A percentile compares a stretch with the other conserved stretches of the same genome.
Evolutionary conservation across 2,888 invertebrate species (phyloP).

Genomic region (Anthrax anthrax): DNA sequence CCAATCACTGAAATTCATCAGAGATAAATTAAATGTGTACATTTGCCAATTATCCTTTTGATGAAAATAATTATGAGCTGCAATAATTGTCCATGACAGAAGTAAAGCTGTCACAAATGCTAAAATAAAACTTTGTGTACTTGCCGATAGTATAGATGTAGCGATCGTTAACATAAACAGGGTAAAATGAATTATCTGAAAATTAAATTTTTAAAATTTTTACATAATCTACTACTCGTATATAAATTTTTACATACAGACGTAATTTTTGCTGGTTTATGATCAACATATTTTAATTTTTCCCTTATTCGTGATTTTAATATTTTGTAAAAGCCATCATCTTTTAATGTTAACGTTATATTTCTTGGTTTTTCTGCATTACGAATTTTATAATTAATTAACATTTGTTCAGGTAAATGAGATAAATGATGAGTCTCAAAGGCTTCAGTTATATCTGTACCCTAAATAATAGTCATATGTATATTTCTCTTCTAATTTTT

Average conservation of each 20-base stretch:
- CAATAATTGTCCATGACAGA: slow-evolving; percentile 43
- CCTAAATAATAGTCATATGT: too few species aligned
- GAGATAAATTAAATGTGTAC: slow-evolving; percentile 57
- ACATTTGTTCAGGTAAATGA: slow-evolving; percentile 39
- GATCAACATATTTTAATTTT: slow-evolving; percentile 40
- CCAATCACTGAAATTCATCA: slow-evolving; percentile 50
- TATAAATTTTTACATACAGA: background rate
- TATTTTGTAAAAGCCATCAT: slow-evolving; percentile 59
- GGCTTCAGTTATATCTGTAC: slow-evolving; percentile 67
- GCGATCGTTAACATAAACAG: slow-evolving; percentile 29
- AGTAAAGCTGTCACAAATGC: slow-evolving; percentile 39
- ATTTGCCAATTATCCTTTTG: slow-evolving; percentile 61
- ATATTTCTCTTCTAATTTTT: too few species aligned
- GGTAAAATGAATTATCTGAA: slow-evolving; percentile 20
- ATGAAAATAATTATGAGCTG: slow-evolving; percentile 66
- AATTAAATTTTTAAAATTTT: slow-evolving; percentile 12
- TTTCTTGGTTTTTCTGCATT: slow-evolving; percentile 48
- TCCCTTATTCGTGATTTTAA: slow-evolving; percentile 45
- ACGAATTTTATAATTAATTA: slow-evolving; percentile 50
- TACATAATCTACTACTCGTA: background rate
- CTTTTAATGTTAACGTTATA: slow-evolving; percentile 57
- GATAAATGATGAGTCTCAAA: slow-evolving; percentile 61
- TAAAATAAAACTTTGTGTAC: slow-evolving; percentile 23
- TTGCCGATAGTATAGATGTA: slow-evolving; percentile 28
- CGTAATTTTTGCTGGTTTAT: slow-evolving; percentile 22